A percentile compares a stretch with the other conserved stretches of the same genome.
Conservation (phyloP, 2,888 invertebrate species). For the Melinaea menophilus region DNA sequence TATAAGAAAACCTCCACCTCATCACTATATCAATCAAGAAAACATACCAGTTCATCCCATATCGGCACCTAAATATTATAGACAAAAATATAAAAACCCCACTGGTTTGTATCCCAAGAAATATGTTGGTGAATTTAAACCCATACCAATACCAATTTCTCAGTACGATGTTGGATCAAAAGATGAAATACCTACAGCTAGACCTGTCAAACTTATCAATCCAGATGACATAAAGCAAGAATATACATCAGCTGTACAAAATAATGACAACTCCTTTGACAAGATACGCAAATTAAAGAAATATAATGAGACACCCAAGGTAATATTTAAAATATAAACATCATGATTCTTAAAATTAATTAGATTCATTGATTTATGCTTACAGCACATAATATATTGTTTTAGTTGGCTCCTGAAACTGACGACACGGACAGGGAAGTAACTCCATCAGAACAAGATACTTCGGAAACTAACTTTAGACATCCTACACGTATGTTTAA, state of each 20-base stretch:
- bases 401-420: slow-evolving; percentile 17
- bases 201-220: slow-evolving; percentile 60
- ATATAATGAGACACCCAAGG: slow-evolving; percentile 40
- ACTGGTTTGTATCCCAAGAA: slow-evolving; percentile 80
- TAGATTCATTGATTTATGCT: not conserved
- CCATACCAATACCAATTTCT: slow-evolving; percentile 62
- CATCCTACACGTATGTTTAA: slow-evolving; percentile 60
- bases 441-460: slow-evolving; percentile 55
- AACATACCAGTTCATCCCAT: slow-evolving; percentile 53
- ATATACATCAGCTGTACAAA: slow-evolving; percentile 46
- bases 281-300: slow-evolving; percentile 69
- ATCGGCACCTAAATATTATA: slow-evolving; percentile 46
- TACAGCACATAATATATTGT: slow-evolving; percentile 10
- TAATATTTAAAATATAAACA: slow-evolving; percentile 10
- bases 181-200: slow-evolving; percentile 63
- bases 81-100: slow-evolving; percentile 57
- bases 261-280: slow-evolving; percentile 65
- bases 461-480: slow-evolving; percentile 60
- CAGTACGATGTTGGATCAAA: slow-evolving; percentile 51
- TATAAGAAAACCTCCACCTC: slow-evolving; percentile 12
- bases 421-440: slow-evolving; percentile 29
- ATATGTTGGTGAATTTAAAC: slow-evolving; percentile 69
- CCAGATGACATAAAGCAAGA: slow-evolving; percentile 51
- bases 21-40: slow-evolving; percentile 53
- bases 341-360: not conserved